A percentile compares a stretch with the other conserved stretches of the same genome.
These are phyloP conservation scores for Rhopalosiphum padi DNA, from an alignment of 1,140 invertebrate genomes.

Conservation along the genomic window DNA sequence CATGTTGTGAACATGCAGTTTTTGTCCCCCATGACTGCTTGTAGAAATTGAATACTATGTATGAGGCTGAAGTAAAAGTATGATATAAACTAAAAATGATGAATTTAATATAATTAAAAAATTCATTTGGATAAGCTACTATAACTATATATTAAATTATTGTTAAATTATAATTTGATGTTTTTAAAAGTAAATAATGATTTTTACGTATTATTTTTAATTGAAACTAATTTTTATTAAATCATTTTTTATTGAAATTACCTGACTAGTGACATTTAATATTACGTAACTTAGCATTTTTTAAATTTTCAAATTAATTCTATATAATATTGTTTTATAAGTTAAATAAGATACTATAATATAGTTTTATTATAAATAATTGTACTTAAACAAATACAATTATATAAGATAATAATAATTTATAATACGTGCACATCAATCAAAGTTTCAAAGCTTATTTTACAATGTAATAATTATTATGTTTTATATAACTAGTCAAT, in stretches of 20 bases:
- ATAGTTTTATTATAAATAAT: not conserved
- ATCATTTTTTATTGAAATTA: no score
- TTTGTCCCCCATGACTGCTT: slow-evolving; percentile 8
- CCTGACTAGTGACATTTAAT: no score
- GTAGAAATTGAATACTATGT: not conserved
- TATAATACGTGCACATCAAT: not conserved
- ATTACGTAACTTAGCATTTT: no score
- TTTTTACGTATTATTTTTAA: no score
- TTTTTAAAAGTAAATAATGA: no score
- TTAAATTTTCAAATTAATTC: not conserved
- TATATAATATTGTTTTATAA: not conserved
- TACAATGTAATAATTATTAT: not conserved
- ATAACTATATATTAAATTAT: not conserved
- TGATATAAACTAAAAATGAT: not conserved
- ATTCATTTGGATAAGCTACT: not conserved
- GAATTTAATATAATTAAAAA: not conserved
- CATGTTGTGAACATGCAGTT: slow-evolving; percentile 32
- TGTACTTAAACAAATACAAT: not conserved
- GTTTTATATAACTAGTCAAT: not conserved
- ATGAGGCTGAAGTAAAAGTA: not conserved
- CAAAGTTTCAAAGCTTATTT: no score
- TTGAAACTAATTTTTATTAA: no score
- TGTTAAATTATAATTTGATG: no score
- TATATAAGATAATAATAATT: not conserved
- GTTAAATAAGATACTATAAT: not conserved